Conservation (phyloP, 1,140 invertebrate genomes). For the Ruditapes philippinarum region DNA sequence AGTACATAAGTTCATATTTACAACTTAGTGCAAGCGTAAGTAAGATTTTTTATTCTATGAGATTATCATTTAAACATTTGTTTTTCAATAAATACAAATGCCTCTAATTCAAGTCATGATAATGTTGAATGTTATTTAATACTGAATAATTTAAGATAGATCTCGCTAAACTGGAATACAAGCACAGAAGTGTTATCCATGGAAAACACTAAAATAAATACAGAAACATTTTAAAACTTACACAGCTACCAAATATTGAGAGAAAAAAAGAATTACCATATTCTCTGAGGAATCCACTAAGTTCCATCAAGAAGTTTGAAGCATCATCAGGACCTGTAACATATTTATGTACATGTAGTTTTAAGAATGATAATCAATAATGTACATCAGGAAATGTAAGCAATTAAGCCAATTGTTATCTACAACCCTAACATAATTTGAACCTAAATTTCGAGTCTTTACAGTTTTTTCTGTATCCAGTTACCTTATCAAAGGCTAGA, state of each 20-base stretch:
- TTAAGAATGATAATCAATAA: no score
- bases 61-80: no score
- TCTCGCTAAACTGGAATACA: background rate
- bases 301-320: slow-evolving; percentile 93
- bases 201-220: background rate
- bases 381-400: background rate
- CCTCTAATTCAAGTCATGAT: no score
- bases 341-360: background rate
- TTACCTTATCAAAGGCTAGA: no score
- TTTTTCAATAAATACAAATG: no score
- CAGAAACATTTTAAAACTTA: background rate
- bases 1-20: no score
- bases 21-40: no score
- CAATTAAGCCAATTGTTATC: background rate
- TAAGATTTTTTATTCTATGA: no score
- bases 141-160: slow-evolving; percentile 71
- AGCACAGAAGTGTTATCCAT: background rate
- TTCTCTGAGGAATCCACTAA: slow-evolving; percentile 96
- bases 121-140: no score
- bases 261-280: slow-evolving; percentile 87
- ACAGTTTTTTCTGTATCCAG: no score
- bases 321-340: slow-evolving; percentile 88
- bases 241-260: background rate
- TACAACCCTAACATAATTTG: no score
- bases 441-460: no score